phyloP scores from a whole-genome alignment of 2,797 vertebrate species.

The Syngnathus rostellatus region DNA sequence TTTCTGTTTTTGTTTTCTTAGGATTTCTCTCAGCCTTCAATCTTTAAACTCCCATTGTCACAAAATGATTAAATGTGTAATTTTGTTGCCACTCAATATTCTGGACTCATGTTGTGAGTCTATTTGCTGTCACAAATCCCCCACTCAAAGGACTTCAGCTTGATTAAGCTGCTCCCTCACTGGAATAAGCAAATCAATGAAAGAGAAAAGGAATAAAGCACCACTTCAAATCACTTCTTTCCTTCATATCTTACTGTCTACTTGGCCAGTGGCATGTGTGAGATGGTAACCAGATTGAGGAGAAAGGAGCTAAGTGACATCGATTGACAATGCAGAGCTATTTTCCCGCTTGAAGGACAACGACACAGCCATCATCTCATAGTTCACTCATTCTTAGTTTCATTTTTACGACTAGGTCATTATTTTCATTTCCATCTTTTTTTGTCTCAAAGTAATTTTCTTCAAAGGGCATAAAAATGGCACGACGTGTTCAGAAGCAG shows the following conservation, averaged over 20 bases:
- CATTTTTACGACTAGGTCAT: conserved; percentile 3
- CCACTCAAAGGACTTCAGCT: conserved; percentile 26
- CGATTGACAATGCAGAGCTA: conserved; percentile 5
- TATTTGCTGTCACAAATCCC: neutral
- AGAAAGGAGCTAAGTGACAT: conserved; percentile 28
- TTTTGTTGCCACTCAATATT: conserved; percentile 2
- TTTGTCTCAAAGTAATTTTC: neutral
- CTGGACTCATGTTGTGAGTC: conserved; percentile 9
- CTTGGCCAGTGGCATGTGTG: neutral
- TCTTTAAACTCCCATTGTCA: conserved; percentile 4
- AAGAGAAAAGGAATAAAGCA: neutral
- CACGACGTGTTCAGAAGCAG: conserved; percentile 4
- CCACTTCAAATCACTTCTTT: conserved; percentile 1
- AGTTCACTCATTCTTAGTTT: conserved; percentile 7
- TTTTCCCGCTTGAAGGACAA: conserved; percentile 17
- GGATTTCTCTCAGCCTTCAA: neutral
- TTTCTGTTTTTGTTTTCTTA: neutral
- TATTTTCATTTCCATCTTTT: conserved; percentile 9
- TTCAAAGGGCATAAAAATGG: neutral
- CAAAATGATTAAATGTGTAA: neutral
- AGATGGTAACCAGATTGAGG: neutral
- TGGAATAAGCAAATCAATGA: conserved; percentile 13
- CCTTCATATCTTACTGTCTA: neutral
- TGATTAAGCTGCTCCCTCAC: conserved; percentile 26
- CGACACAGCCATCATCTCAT: conserved; percentile 8